Evolutionary conservation across 2,888 invertebrate species (phyloP), one percentile per base, ranked within the genome.

Genomic region (Dryococelus australis): DNA sequence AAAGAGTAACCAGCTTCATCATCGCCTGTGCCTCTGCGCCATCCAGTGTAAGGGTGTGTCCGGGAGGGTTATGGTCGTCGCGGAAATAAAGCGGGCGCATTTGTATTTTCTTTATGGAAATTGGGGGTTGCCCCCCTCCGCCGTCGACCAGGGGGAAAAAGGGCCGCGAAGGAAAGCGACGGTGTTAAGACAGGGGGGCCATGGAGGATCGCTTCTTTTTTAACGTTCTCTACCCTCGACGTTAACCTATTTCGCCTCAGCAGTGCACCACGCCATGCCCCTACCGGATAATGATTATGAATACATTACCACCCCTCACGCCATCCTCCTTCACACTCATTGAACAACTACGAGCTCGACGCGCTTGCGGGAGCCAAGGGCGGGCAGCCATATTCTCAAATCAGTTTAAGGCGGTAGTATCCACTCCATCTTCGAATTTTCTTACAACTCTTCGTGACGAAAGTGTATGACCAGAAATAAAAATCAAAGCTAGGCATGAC

Each of bases 1-100:
- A 87, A 86, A 87, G 84, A 87, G 86, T 87, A 87, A 87, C 86
- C 86, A 85, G 81, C 86, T 87, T 86, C 79, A 86, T 86, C 86
- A 85, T 81, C 47, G 43, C 83, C 83, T 27, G 27, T 28, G 10
- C 80, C 26, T 4, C 80, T 80, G 26, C 26, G 83, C 43, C 28
- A 9, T 27, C 24, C 16, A 43, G 43, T 28, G 35, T 35, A 3
- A 13, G 47, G 47, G 47, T 0, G 47, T 47, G 47, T 47, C 47
- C 8, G 47, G 47, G 47, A 16, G 65, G 65, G n/a, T 20, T n/a
- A 20, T 65, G n/a, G 24, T 24, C 65, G 65, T 65, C 65, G 65
- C n/a, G 65, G n/a, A 65, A 65, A 65, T 65, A 65, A 65, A 65
- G 65, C 65, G 65, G 65, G 65, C 65, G 65, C 65, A 65, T 65